Evolutionary conservation across 2,797 vertebrate species (phyloP), one percentile per base, ranked within the genome.

Genomic region (Tokudaia muenninki): DNA sequence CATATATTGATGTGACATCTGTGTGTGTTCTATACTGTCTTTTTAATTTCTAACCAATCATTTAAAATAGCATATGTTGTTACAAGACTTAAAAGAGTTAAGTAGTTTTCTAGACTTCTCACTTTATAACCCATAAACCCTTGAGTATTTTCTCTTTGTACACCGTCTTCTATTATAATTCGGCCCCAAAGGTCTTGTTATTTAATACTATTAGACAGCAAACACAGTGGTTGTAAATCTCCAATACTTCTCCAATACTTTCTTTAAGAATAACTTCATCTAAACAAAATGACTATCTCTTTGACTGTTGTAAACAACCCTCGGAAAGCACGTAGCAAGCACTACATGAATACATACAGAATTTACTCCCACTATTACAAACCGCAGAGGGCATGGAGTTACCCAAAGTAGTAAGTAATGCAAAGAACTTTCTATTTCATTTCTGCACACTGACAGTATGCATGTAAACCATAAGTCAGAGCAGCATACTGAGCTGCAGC

Each of bases 251-350:
- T 81, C 44, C 22, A 31, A 14, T 41, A 65, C 34, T 92, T 88
- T 93, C 77, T 50, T 59, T 52, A 93, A 84, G 1, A 24, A 55
- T 57, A 84, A 95, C 11, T 82, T 90, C 55, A 95, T 89, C 34
- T 47, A 31, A 55, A n/a, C 37, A 87, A 55, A 83, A 87, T 78
- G 19, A 82, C 10, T 55, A 63, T 16, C 19, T 29, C 22, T 91
- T 91, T 75, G 83, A 93, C 70, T 41, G 88, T 1, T 65, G 3
- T 26, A 92, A 91, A 92, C 59, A 78, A 88, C 7, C 63, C 79
- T 61, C 22, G 34, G 83, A 83, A 92, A 59, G 52, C 31, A 81
- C 24, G 16, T 1, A 82, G 61, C 22, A 77, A 84, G 90, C 84
- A 82, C 70, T 61, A 14, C 78, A 78, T 65, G 79, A 84, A 24